Conservation (phyloP, 2,888 invertebrate genomes). For the Trichogramma dendrolimi region DNA sequence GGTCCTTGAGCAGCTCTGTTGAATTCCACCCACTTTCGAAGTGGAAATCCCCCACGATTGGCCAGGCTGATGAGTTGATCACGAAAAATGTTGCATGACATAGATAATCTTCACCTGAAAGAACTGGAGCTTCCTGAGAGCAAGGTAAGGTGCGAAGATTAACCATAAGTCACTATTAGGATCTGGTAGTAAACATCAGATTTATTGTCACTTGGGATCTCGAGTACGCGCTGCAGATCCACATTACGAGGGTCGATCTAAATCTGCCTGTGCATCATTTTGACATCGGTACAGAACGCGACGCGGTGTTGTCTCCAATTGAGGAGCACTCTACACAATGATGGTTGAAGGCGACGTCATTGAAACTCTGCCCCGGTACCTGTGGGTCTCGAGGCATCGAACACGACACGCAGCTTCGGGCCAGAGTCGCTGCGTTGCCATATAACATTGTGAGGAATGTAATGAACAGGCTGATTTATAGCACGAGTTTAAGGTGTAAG, state of each 20-base stretch:
- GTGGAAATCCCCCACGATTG: background rate
- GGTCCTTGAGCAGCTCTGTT: background rate
- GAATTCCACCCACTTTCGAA: background rate
- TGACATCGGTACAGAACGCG: background rate
- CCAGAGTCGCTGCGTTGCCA: too few species aligned
- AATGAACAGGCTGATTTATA: too few species aligned
- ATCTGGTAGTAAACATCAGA: background rate
- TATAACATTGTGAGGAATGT: background rate
- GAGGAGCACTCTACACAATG: too few species aligned
- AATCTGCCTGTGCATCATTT: conserved; percentile 7
- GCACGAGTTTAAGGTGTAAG: too few species aligned
- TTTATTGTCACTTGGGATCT: background rate
- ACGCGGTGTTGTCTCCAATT: background rate
- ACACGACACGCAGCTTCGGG: background rate
- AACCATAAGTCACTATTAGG: conserved; percentile 6
- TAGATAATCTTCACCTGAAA: background rate
- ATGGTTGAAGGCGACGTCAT: too few species aligned
- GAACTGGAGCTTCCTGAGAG: conserved; percentile 8
- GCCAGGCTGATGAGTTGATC: background rate
- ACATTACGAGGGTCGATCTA: background rate
- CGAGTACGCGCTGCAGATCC: background rate
- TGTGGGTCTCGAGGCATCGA: background rate
- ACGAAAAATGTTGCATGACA: background rate
- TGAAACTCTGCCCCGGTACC: background rate
- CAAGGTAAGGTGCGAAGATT: conserved; percentile 14